These are phyloP conservation scores for Thyatira batis DNA, from an alignment of 2,888 invertebrate species.

Conservation along the genomic window DNA sequence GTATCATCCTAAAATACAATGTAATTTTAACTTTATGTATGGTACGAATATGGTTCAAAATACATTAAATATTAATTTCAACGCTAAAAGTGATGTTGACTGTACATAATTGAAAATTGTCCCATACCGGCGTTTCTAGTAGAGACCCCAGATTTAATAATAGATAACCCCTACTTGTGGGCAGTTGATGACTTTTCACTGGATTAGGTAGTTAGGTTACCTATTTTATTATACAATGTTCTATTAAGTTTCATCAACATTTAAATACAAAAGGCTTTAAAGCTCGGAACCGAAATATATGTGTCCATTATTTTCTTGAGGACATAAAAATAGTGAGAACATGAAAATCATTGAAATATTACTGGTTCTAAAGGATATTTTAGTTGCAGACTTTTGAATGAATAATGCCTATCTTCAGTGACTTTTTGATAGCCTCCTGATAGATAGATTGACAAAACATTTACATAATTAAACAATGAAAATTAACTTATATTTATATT, in stretches of 20 bases:
- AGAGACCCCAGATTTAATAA: slow-evolving; percentile 25
- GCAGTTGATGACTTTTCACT: slow-evolving; percentile 14
- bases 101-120: slow-evolving; percentile 4
- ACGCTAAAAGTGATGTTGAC: background rate
- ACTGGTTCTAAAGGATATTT: background rate
- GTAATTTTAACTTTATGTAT: background rate
- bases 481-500: too few relatives aligned
- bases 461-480: too few relatives aligned
- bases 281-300: too few relatives aligned
- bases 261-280: background rate
- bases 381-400: too few relatives aligned
- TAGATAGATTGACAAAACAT: too few relatives aligned
- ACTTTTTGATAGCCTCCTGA: too few relatives aligned
- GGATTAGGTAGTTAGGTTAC: slow-evolving; percentile 1
- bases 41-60: background rate
- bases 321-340: background rate
- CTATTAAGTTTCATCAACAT: too few relatives aligned
- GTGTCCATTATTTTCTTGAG: background rate
- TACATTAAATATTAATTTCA: background rate
- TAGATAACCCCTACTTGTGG: slow-evolving; percentile 24
- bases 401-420: too few relatives aligned
- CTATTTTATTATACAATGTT: background rate
- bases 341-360: background rate
- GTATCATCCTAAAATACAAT: background rate
- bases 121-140: background rate